phyloP scores from a whole-genome alignment of 2,888 invertebrate species.

The Ochropacha duplaris region DNA sequence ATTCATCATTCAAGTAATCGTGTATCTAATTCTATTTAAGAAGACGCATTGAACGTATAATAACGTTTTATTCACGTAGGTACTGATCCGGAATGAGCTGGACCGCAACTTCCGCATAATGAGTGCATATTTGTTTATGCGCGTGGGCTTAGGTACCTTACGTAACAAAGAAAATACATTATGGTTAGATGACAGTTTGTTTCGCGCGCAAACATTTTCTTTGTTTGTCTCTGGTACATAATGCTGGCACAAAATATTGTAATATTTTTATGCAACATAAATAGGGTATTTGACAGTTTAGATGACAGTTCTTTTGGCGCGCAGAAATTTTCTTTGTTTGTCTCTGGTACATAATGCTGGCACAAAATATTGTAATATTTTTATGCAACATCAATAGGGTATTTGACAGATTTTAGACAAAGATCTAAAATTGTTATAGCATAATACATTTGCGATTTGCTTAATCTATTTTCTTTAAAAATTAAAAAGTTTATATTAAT shows the following conservation, averaged over 20 bases:
- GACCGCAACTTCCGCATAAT: conserved; percentile 23
- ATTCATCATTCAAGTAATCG: not conserved
- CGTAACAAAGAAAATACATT: conserved; percentile 17
- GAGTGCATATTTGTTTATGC: not conserved
- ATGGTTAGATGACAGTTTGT: conserved; percentile 1
- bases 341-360: not conserved
- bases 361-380: not conserved
- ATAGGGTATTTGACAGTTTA: too few relatives aligned
- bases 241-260: not conserved
- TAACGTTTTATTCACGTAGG: conserved; percentile 32
- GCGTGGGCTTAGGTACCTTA: not conserved
- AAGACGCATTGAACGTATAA: conserved; percentile 8
- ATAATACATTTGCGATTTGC: too few relatives aligned
- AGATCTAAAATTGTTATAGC: too few relatives aligned
- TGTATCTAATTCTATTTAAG: conserved; percentile 13
- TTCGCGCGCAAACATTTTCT: conserved; percentile 1
- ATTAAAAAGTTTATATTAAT: too few relatives aligned
- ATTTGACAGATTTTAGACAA: too few relatives aligned
- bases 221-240: not conserved
- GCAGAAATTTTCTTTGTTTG: conserved; percentile 1
- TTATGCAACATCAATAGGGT: not conserved
- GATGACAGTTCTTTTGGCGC: conserved; percentile 1
- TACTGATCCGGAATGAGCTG: conserved; percentile 17
- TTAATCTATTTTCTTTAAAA: too few relatives aligned
- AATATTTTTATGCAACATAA: not conserved